Percentiles rank a stretch among this genome's conserved stretches.
phyloP scores from a whole-genome alignment of 2,113 vertebrate species.

The Verasper variegatus region DNA sequence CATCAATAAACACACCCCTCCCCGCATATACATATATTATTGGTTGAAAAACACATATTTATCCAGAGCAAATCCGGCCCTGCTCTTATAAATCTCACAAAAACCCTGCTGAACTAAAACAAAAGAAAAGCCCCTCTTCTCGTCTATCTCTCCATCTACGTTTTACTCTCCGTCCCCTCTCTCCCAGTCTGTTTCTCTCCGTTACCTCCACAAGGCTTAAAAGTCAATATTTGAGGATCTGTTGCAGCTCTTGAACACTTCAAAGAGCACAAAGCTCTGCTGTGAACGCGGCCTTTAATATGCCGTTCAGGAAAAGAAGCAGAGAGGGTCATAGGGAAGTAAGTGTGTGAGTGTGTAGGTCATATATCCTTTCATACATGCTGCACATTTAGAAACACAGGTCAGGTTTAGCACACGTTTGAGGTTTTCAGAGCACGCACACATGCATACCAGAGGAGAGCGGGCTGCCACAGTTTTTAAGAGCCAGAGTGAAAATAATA shows the following conservation, averaged over 20 bases:
- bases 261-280: slow-evolving; percentile 70
- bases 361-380: slow-evolving; percentile 34
- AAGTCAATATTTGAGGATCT: slow-evolving; percentile 83
- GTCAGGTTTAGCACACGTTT: slow-evolving; percentile 26
- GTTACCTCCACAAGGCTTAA: slow-evolving; percentile 64
- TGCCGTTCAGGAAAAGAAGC: slow-evolving; percentile 65
- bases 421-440: slow-evolving; percentile 2
- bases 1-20: slow-evolving; percentile 49
- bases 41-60: slow-evolving; percentile 37
- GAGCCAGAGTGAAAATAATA: slow-evolving; percentile 66
- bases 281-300: slow-evolving; percentile 73
- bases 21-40: slow-evolving; percentile 11
- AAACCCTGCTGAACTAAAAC: slow-evolving; percentile 33
- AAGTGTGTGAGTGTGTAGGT: slow-evolving; percentile 12
- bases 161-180: slow-evolving; percentile 16
- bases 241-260: slow-evolving; percentile 71
- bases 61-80: slow-evolving; percentile 34
- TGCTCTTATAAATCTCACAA: slow-evolving; percentile 37
- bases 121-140: slow-evolving; percentile 23
- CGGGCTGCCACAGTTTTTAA: slow-evolving; percentile 27
- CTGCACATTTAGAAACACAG: slow-evolving; percentile 21
- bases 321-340: slow-evolving; percentile 52
- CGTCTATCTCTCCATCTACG: slow-evolving; percentile 3
- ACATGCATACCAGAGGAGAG: not conserved
- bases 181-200: slow-evolving; percentile 19